phyloP scores from a whole-genome alignment of 2,113 vertebrate genomes.

The Pyrgilauda ruficollis region DNA sequence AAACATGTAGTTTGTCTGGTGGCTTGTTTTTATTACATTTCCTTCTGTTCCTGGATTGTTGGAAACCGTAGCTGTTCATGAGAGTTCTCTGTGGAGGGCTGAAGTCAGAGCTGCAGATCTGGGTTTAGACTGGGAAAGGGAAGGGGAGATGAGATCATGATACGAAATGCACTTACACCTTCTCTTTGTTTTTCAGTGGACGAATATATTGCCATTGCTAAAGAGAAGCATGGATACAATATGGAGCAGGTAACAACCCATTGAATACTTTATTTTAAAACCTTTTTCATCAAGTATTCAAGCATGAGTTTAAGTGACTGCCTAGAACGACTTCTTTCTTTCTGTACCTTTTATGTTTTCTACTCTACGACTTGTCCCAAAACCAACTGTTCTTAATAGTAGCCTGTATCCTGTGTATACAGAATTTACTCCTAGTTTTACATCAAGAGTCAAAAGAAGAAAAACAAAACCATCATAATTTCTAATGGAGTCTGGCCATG shows the following conservation, averaged over 20 bases:
- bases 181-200: constrained; percentile 84
- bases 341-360: background rate
- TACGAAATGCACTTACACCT: background rate
- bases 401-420: background rate
- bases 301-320: background rate
- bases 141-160: background rate
- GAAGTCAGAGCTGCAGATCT: background rate
- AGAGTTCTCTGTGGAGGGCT: background rate
- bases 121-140: background rate
- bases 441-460: background rate
- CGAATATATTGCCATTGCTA: constrained; percentile 92
- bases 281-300: background rate
- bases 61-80: background rate
- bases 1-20: background rate
- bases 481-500: background rate
- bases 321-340: background rate
- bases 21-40: background rate
- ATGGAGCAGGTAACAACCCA: constrained; percentile 89
- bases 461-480: background rate
- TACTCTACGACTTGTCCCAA: background rate
- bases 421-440: background rate
- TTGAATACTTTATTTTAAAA: background rate
- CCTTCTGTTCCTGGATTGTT: background rate
- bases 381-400: background rate
- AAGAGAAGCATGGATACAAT: constrained; percentile 97